Conservation (phyloP, 2,113 vertebrate species). For the Empidonax traillii region DNA sequence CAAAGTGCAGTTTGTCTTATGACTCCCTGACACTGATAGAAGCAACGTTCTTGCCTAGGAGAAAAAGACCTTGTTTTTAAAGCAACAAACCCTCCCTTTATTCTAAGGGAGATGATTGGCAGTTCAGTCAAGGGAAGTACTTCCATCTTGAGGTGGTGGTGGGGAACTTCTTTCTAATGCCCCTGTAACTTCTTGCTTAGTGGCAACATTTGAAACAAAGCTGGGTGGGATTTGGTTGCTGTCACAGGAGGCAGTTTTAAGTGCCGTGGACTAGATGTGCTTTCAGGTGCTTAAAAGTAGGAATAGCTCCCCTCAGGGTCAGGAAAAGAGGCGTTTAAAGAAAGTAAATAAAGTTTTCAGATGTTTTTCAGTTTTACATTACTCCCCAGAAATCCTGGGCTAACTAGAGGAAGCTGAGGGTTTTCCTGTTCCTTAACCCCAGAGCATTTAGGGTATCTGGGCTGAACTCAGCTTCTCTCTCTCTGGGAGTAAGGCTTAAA, state of each 20-base stretch:
- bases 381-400: neutral
- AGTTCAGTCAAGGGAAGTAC: neutral
- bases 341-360: neutral
- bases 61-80: conserved; percentile 24
- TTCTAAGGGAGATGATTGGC: neutral
- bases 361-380: neutral
- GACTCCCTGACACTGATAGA: neutral
- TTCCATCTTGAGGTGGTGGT: neutral
- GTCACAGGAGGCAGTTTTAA: neutral
- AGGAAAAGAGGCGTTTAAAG: neutral
- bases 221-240: neutral
- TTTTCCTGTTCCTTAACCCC: neutral
- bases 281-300: neutral
- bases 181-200: neutral
- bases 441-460: neutral
- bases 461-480: neutral
- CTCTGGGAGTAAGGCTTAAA: neutral
- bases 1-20: conserved; percentile 18
- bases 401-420: neutral
- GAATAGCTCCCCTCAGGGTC: neutral
- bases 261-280: neutral
- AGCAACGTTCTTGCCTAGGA: neutral
- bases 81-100: conserved; percentile 3
- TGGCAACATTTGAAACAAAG: neutral
- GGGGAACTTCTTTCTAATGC: neutral